These are phyloP conservation scores for Sebastes alutus DNA, from an alignment of 2,797 vertebrate genomes.

Conservation along the genomic window DNA sequence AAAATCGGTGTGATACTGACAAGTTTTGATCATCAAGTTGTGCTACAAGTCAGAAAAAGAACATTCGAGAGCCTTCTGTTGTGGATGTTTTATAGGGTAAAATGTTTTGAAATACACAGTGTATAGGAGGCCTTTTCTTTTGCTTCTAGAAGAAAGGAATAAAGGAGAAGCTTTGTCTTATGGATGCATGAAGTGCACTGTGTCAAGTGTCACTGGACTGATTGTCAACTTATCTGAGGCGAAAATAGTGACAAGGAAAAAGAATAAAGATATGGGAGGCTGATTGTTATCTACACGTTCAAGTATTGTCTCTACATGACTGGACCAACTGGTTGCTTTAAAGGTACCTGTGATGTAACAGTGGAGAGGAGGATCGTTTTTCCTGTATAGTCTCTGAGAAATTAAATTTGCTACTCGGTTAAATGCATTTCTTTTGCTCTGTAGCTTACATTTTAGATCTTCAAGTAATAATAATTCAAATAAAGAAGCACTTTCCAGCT, in stretches of 20 bases:
- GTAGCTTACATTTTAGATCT: background rate
- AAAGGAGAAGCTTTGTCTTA: background rate
- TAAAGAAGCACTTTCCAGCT: background rate
- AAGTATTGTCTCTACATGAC: background rate
- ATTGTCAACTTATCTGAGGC: background rate
- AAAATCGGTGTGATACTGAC: background rate
- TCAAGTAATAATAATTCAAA: background rate
- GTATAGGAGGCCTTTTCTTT: background rate
- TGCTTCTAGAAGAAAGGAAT: background rate
- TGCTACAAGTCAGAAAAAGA: background rate
- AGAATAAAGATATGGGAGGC: background rate
- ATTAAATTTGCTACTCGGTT: background rate
- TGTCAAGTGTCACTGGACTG: background rate
- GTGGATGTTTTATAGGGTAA: background rate
- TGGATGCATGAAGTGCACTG: background rate
- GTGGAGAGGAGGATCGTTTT: background rate
- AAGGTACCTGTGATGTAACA: background rate
- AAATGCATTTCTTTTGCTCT: background rate
- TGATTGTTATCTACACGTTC: background rate
- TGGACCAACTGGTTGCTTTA: background rate
- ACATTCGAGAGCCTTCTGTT: background rate
- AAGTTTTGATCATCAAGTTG: background rate
- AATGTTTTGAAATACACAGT: background rate
- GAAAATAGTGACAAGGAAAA: background rate
- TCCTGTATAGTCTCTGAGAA: background rate